Evolutionary conservation across 2,888 invertebrate species (phyloP).

Genomic region (Rhingia campestris): DNA sequence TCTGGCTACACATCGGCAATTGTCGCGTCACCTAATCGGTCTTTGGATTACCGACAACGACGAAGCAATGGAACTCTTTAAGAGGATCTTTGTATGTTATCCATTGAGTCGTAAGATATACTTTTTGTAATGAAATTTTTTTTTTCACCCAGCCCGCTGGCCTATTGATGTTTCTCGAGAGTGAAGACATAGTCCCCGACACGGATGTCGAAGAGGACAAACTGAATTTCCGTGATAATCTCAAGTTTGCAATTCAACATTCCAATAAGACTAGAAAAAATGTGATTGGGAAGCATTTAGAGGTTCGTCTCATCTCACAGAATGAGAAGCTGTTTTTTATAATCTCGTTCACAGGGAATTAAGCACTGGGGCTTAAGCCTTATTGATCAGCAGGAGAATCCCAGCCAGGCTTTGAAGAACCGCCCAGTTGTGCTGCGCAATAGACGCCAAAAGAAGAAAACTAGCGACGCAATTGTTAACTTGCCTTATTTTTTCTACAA

Average conservation of each 20-base stretch:
- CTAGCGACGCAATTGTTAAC: conserved; percentile 80
- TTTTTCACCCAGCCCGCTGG: conserved; percentile 90
- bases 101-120: neutral
- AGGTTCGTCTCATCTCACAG: conserved; percentile 82
- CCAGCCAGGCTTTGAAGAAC: conserved; percentile 83
- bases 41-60: conserved; percentile 98
- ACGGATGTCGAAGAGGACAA: conserved; percentile 88
- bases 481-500: conserved; percentile 95
- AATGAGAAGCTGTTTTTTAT: neutral
- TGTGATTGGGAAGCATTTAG: conserved; percentile 92
- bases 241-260: conserved; percentile 95
- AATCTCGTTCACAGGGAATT: conserved; percentile 78
- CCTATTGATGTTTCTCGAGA: conserved; percentile 93
- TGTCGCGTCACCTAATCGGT: conserved; percentile 96
- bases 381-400: conserved; percentile 81
- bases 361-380: conserved; percentile 87
- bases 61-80: conserved; percentile 92
- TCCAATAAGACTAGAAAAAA: conserved; percentile 87
- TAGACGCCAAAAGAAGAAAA: conserved; percentile 86
- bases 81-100: conserved; percentile 91
- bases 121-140: neutral
- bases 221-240: conserved; percentile 93
- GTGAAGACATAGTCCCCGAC: conserved; percentile 88
- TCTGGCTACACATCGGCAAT: conserved; percentile 92
- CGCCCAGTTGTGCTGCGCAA: conserved; percentile 96